These are phyloP conservation scores for Callionymus lyra DNA, from an alignment of 2,113 vertebrate genomes.

Conservation along the genomic window DNA sequence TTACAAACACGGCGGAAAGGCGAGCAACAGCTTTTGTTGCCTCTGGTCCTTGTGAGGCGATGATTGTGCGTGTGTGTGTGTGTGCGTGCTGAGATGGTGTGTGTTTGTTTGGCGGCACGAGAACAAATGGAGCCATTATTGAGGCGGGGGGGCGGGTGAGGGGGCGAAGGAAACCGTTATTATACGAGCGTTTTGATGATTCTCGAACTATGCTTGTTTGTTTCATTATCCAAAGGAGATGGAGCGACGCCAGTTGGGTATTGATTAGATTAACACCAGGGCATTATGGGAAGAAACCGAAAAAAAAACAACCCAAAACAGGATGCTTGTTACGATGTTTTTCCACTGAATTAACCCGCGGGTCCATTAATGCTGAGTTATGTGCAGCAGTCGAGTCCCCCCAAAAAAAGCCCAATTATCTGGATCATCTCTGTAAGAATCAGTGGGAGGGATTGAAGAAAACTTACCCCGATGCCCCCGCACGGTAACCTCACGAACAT, in stretches of 20 bases:
- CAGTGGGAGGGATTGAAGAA: conserved; percentile 2
- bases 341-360: conserved; percentile 27
- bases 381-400: conserved; percentile 10
- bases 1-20: conserved; percentile 67
- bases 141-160: conserved; percentile 57
- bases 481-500: conserved; percentile 95
- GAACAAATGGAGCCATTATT: conserved; percentile 73
- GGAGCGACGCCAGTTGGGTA: conserved; percentile 14
- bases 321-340: conserved; percentile 21
- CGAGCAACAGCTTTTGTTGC: conserved; percentile 70
- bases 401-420: conserved; percentile 16
- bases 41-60: conserved; percentile 47
- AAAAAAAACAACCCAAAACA: conserved; percentile 24
- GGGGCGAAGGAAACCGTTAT: conserved; percentile 30
- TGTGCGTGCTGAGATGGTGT: conserved; percentile 22
- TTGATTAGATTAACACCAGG: conserved; percentile 29
- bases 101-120: conserved; percentile 53
- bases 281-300: conserved; percentile 1
- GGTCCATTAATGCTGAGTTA: conserved; percentile 19
- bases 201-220: conserved; percentile 25
- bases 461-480: conserved; percentile 91
- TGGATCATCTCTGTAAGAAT: conserved; percentile 19
- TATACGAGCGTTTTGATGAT: conserved; percentile 25
- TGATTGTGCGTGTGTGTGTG: conserved; percentile 31
- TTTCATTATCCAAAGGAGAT: conserved; percentile 12